phyloP scores from a whole-genome alignment of 2,888 invertebrate genomes.

The Hydrotaea cyrtoneurina region DNA sequence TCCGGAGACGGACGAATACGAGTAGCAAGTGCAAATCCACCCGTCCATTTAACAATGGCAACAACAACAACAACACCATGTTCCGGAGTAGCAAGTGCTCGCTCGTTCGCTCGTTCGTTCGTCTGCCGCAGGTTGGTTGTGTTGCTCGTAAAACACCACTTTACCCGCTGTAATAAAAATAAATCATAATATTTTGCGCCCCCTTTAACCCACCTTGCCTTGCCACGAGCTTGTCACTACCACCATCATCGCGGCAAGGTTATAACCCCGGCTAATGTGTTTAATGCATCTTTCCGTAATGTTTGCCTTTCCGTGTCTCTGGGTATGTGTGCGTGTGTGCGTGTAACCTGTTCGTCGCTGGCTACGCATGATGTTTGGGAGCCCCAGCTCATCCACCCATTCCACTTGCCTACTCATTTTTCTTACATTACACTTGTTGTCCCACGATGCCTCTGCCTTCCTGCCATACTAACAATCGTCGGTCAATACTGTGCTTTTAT shows the following conservation, averaged over 20 bases:
- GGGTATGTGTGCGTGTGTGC: constrained; percentile 42
- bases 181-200: constrained; percentile 79
- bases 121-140: constrained; percentile 27
- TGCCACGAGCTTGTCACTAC: constrained; percentile 53
- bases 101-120: constrained; percentile 29
- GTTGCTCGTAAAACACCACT: constrained; percentile 76
- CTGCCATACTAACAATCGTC: constrained; percentile 41
- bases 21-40: constrained; percentile 45
- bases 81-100: constrained; percentile 53
- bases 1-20: constrained; percentile 74
- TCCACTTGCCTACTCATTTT: constrained; percentile 43
- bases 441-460: constrained; percentile 69
- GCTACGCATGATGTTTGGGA: constrained; percentile 49
- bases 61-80: neutral
- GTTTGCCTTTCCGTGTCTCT: neutral
- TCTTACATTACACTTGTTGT: constrained; percentile 65
- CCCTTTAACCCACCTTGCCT: constrained; percentile 64
- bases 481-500: constrained; percentile 71
- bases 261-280: constrained; percentile 80
- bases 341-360: constrained; percentile 71
- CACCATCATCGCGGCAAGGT: constrained; percentile 70
- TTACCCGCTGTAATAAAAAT: constrained; percentile 80
- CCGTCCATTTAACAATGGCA: too few relatives aligned
- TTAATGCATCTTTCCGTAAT: constrained; percentile 76
- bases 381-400: constrained; percentile 20